Evolutionary conservation across 2,888 invertebrate genomes (phyloP).

Genomic region (Ditula angustiorana): DNA sequence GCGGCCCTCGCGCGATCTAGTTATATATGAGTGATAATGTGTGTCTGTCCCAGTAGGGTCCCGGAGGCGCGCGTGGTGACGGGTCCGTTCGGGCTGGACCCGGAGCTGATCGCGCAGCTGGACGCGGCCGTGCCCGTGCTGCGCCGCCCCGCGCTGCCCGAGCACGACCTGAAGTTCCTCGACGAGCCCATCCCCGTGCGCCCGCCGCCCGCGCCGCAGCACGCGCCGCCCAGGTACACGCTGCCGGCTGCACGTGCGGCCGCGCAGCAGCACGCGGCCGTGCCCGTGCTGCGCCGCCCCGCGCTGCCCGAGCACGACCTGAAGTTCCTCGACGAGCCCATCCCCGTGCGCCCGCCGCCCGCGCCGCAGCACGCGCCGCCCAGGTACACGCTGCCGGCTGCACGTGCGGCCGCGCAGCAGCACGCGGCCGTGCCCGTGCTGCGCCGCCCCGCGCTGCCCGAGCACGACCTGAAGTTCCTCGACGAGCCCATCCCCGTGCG

Average conservation of each 20-base stretch:
- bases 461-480: slow-evolving; percentile 79
- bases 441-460: slow-evolving; percentile 65
- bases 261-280: slow-evolving; percentile 87
- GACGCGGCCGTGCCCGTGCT: slow-evolving; percentile 82
- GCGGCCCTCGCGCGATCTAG: no score
- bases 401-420: slow-evolving; percentile 88
- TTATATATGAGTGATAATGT: neutral
- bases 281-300: slow-evolving; percentile 61
- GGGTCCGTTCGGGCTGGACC: slow-evolving; percentile 93
- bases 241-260: slow-evolving; percentile 72
- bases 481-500: slow-evolving; percentile 76
- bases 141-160: slow-evolving; percentile 65
- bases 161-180: slow-evolving; percentile 79
- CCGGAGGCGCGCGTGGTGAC: slow-evolving; percentile 79
- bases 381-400: neutral
- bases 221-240: slow-evolving; percentile 7
- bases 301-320: slow-evolving; percentile 75
- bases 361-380: slow-evolving; percentile 20
- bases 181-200: slow-evolving; percentile 76
- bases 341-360: slow-evolving; percentile 56
- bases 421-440: slow-evolving; percentile 82
- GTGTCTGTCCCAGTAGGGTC: slow-evolving; percentile 60
- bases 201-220: slow-evolving; percentile 39
- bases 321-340: slow-evolving; percentile 81
- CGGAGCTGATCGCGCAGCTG: slow-evolving; percentile 88